phyloP scores from a whole-genome alignment of 2,113 vertebrate genomes.

The Pterocles orientalis region DNA sequence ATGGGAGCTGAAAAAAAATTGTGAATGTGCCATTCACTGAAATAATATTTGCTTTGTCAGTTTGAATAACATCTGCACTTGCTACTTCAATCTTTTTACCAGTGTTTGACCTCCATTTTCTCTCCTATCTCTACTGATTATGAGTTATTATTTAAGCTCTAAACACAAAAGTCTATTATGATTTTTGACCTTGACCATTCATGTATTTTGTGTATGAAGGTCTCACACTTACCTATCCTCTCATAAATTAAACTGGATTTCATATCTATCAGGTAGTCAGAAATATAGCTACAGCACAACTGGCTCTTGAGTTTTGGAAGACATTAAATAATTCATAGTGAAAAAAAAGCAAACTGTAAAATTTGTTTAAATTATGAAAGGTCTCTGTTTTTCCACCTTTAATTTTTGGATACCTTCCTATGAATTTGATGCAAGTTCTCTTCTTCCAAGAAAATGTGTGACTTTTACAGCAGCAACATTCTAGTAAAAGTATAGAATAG shows the following conservation, averaged over 20 bases:
- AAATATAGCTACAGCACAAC: slow-evolving; percentile 5
- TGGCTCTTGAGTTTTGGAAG: slow-evolving; percentile 37
- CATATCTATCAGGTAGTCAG: slow-evolving; percentile 46
- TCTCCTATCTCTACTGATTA: slow-evolving; percentile 36
- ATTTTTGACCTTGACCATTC: slow-evolving; percentile 54
- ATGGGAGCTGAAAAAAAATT: not conserved
- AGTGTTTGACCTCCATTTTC: slow-evolving; percentile 53
- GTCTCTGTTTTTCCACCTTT: not conserved
- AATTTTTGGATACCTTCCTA: not conserved
- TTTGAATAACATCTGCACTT: slow-evolving; percentile 47
- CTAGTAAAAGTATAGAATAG: not conserved
- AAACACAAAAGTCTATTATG: slow-evolving; percentile 49
- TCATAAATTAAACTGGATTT: slow-evolving; percentile 61
- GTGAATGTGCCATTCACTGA: not conserved
- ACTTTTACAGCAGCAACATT: not conserved
- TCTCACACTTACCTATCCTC: not conserved
- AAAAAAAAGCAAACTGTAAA: slow-evolving; percentile 29
- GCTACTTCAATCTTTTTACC: slow-evolving; percentile 5
- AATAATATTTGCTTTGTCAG: slow-evolving; percentile 49
- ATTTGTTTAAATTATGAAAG: not conserved
- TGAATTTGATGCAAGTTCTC: not conserved
- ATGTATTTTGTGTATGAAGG: slow-evolving; percentile 40
- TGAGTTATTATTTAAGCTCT: slow-evolving; percentile 60
- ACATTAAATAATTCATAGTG: slow-evolving; percentile 32
- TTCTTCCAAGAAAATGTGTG: not conserved